Percentiles rank a stretch among this genome's conserved stretches.
phyloP scores from a whole-genome alignment of 2,888 invertebrate species.

The Oligia latruncula region DNA sequence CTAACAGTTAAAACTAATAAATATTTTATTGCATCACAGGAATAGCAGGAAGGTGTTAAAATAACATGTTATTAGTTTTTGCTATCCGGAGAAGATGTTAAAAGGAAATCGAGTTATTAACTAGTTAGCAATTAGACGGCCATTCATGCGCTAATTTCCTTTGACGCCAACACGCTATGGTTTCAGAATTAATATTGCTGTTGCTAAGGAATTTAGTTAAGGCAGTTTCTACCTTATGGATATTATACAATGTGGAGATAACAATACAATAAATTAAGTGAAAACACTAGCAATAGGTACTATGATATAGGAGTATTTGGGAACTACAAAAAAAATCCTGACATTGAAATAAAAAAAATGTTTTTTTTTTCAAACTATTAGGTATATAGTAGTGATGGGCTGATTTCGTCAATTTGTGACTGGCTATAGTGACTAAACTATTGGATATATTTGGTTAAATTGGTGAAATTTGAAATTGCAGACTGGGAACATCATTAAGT shows the following conservation, averaged over 20 bases:
- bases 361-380: too few species aligned
- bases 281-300: too few species aligned
- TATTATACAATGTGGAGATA: background rate
- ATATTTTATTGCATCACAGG: background rate
- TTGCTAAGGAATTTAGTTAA: conserved; percentile 24
- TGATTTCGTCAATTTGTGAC: too few species aligned
- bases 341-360: too few species aligned
- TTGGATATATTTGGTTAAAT: too few species aligned
- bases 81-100: conserved; percentile 16
- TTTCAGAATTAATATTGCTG: conserved; percentile 16
- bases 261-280: too few species aligned
- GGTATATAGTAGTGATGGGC: too few species aligned
- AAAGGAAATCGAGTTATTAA: conserved; percentile 28
- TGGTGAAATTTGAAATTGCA: too few species aligned
- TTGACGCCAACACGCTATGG: conserved; percentile 30
- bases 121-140: conserved; percentile 33
- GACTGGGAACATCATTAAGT: too few species aligned
- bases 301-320: too few species aligned
- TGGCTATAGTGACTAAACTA: too few species aligned
- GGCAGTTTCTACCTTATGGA: background rate
- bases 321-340: too few species aligned
- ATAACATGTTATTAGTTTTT: conserved; percentile 21
- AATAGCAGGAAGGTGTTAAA: conserved; percentile 17
- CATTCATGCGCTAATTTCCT: conserved; percentile 34
- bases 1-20: background rate